Base-by-base conservation (phyloP, 2,113 vertebrate species). In the Fregata magnificens region DNA sequence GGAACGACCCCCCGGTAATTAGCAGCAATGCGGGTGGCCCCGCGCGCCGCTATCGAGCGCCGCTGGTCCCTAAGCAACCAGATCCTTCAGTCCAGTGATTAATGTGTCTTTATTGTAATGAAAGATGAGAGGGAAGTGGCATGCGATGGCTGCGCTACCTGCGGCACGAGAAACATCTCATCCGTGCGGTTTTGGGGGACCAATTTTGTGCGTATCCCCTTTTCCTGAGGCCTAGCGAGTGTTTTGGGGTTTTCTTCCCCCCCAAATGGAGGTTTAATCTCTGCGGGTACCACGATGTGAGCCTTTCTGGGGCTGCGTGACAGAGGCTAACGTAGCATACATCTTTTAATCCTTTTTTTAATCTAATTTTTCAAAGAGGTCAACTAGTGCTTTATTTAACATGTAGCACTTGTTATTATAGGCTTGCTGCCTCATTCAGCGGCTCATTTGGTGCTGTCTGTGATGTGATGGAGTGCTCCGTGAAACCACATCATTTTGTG, bases 331-430 rank as follows among this genome's bases (percentile, higher is more conserved):
- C 66, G 73, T 45, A 84, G 77, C 26, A 0, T 78, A 62, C 40
- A 25, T 88, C 84, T 95, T 93, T 42, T 93, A 91, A 96, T 94
- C 80, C 47, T 69, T 91, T 53, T 77, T 93, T 91, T 94, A 94
- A 93, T 96, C 76, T 86, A 56, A 84, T 94, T 93, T 95, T 91
- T 96, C 84, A 53, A 36, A 40, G 86, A 97, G 92, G 95, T 94
- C 87, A 87, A 55, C 84, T 16, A 11, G 59, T n/a, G 59, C 91
- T 86, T 94, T 91, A 92, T 90, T 95, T 95, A 94, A 89, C 55
- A 10, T 4, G 62, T 55, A 77, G 78, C 78, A 29, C 76, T 93
- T 16, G 32, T 65, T 92, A 59, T 72, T 92, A 42, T 9, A 71
- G 81, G 25, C 65, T 88, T 65, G 72, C 67, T 1, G 5, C 55